Evolutionary conservation across 2,888 invertebrate genomes (phyloP), one percentile per base, ranked within the genome.

Genomic region (Parnassius smintheus): DNA sequence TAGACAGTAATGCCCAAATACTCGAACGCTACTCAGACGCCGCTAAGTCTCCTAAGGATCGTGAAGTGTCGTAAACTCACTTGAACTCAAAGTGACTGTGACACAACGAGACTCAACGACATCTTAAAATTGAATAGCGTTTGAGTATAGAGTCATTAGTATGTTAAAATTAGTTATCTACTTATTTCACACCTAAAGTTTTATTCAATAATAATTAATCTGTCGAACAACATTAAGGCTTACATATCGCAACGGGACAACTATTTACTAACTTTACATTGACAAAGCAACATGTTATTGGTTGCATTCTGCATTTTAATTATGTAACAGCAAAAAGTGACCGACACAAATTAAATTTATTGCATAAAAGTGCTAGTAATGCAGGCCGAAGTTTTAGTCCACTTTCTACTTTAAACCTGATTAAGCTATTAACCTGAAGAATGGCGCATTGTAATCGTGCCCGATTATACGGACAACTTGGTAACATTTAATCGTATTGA

Each of bases 371-470:
- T 79, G 69, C 76, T 70, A 72, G 71, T 74, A 73, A 72, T 67
- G 65, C 70, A 73, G 72, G 70, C 67, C 66, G 70, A 68, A 56
- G 56, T 52, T 60, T 56, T 64, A 68, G 75, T 73, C 74, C 70
- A 82, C 86, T 89, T 89, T 88, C 89, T 85, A 86, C 75, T 74
- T 70, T 70, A 73, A 80, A 74, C 77, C 77, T 78, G 82, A 87
- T 87, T 85, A 81, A 84, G 82, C 78, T 75, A 85, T 87, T 84
- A 83, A 83, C 72, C 73, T 75, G 76, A 81, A 83, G 85, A 85
- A 79, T 82, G 79, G 77, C 74, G 75, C 72, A 86, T 85, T 86
- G 82, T 87, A 76, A 73, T 82, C 73, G 71, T 72, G 70, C 73
- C 72, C 73, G 75, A 81, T 85, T 80, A 81, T 75, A 75, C 68